phyloP scores from a whole-genome alignment of 2,113 vertebrate species.

The Chamaea fasciata region DNA sequence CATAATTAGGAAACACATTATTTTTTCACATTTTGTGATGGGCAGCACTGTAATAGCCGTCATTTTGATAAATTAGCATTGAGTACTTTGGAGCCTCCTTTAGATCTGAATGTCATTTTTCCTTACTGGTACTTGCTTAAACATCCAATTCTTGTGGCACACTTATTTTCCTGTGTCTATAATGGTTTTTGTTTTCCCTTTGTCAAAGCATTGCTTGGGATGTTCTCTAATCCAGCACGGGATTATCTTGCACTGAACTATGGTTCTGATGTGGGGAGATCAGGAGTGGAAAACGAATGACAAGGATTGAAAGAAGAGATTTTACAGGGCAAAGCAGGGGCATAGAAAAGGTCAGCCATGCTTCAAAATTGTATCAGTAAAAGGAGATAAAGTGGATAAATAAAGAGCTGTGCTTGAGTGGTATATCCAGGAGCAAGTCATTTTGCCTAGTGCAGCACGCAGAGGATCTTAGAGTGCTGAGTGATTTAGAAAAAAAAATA shows the following conservation, averaged over 20 bases:
- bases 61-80: neutral
- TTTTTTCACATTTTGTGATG: neutral
- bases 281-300: neutral
- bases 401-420: neutral
- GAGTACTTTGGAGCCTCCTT: neutral
- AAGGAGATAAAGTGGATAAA: slow-evolving; percentile 11
- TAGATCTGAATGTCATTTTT: neutral
- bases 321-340: neutral
- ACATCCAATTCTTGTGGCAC: neutral
- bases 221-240: neutral
- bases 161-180: neutral
- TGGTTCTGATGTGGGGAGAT: neutral
- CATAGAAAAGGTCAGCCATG: neutral
- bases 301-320: neutral
- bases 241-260: neutral
- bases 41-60: neutral
- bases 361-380: neutral
- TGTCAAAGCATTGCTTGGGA: neutral
- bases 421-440: neutral
- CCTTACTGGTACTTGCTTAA: neutral
- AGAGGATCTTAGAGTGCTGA: neutral
- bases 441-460: neutral
- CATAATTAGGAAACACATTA: neutral
- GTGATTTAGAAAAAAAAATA: neutral
- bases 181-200: neutral